Evolutionary conservation across 2,797 vertebrate genomes (phyloP).

Genomic region (Myiothlypis chrysogaster): DNA sequence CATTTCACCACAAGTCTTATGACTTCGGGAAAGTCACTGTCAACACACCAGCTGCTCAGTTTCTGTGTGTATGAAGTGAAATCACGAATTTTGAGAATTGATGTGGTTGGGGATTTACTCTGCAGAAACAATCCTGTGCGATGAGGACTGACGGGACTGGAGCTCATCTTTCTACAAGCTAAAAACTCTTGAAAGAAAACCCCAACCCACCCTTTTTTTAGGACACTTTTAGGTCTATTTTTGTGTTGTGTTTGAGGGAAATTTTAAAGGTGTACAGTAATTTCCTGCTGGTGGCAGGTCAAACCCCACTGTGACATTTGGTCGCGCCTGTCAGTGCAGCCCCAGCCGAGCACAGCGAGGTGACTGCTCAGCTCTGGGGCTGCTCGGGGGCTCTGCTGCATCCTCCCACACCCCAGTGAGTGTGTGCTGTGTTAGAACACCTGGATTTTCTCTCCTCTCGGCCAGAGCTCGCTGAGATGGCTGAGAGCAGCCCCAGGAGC

Average conservation of each 20-base stretch:
- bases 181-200: constrained; percentile 34
- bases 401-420: background rate
- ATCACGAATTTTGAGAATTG: background rate
- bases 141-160: background rate
- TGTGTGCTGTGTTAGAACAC: background rate
- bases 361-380: background rate
- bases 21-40: background rate
- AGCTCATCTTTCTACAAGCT: background rate
- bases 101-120: constrained; percentile 28
- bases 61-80: background rate
- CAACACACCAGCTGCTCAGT: background rate
- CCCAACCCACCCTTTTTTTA: background rate
- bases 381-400: background rate
- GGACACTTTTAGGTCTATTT: background rate
- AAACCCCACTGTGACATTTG: constrained; percentile 67
- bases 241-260: constrained; percentile 54
- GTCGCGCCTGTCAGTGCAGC: background rate
- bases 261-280: constrained; percentile 67
- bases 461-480: constrained; percentile 57
- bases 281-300: constrained; percentile 67
- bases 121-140: background rate
- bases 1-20: background rate
- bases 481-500: constrained; percentile 34
- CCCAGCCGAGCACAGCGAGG: background rate
- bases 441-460: background rate